Evolutionary conservation across 1,140 invertebrate species (phyloP).

Genomic region (Myzus persicae): DNA sequence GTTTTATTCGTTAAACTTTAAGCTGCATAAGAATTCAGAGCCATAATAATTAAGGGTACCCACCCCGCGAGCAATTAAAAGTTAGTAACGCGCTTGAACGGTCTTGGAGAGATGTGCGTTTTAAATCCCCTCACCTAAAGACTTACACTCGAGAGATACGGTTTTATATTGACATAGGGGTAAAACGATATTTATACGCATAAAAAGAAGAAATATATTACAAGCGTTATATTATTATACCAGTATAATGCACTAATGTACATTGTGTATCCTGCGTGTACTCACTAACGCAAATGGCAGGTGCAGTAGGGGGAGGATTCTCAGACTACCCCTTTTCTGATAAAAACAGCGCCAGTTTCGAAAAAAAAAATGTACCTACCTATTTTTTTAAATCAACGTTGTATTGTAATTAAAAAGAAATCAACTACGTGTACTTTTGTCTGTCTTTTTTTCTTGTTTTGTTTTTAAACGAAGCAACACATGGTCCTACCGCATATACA

Average conservation of each 20-base stretch:
- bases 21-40: neutral
- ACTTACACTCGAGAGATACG: neutral
- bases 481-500: neutral
- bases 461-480: neutral
- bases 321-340: neutral
- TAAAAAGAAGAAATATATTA: conserved; percentile 1
- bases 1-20: conserved; percentile 27
- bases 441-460: neutral
- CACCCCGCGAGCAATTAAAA: conserved; percentile 1
- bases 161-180: neutral
- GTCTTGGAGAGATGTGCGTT: neutral
- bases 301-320: neutral
- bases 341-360: neutral
- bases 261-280: neutral
- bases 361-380: neutral
- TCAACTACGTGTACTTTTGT: neutral
- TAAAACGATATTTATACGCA: neutral
- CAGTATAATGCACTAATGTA: neutral
- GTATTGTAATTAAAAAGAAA: conserved; percentile 30
- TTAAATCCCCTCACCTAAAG: neutral
- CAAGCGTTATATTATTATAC: neutral
- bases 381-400: conserved; percentile 8
- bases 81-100: conserved; percentile 39
- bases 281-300: neutral
- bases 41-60: conserved; percentile 23